phyloP scores from a whole-genome alignment of 2,113 vertebrate species.

The Aegotheles bennettii region DNA sequence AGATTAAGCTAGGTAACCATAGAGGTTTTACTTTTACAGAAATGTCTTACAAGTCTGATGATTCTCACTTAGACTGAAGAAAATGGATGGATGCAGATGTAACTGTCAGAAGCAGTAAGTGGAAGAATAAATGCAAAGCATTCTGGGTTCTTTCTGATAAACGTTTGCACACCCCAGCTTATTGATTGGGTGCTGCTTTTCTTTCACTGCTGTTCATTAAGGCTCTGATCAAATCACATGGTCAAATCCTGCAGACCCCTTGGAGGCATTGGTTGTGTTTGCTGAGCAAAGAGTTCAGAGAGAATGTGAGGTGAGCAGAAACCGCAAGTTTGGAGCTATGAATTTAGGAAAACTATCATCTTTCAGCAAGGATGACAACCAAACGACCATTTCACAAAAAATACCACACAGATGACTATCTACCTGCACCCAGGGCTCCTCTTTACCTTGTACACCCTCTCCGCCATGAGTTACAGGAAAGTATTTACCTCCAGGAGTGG shows the following conservation, averaged over 20 bases:
- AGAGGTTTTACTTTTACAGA: not conserved
- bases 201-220: not conserved
- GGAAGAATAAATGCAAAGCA: not conserved
- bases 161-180: not conserved
- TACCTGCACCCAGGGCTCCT: not conserved
- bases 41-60: not conserved
- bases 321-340: not conserved
- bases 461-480: not conserved
- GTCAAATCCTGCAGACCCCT: not conserved
- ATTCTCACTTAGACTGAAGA: not conserved
- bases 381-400: not conserved
- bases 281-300: not conserved
- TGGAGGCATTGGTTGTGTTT: not conserved
- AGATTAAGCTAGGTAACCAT: not conserved
- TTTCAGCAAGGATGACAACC: not conserved
- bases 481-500: not conserved
- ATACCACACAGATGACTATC: not conserved
- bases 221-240: not conserved
- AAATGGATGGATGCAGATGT: slow-evolving; percentile 18
- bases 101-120: not conserved
- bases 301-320: not conserved
- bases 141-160: not conserved
- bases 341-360: not conserved
- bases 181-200: slow-evolving; percentile 2
- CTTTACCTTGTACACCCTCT: not conserved